Evolutionary conservation across 2,113 vertebrate genomes (phyloP), one percentile per base, ranked within the genome.

Genomic region (Lagopus leucura): DNA sequence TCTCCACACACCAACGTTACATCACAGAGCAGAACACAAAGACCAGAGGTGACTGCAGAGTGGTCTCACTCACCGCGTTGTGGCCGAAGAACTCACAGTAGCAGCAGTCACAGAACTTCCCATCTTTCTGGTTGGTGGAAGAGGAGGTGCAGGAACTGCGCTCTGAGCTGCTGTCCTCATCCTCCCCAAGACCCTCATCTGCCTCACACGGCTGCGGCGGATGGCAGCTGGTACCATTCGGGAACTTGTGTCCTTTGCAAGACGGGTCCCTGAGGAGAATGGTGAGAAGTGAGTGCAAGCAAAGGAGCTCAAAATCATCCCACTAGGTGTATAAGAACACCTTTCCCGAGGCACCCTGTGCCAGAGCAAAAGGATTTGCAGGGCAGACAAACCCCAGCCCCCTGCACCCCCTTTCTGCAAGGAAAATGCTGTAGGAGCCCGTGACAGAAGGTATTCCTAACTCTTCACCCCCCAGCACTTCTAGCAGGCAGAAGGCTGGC

Each of bases 61-160:
- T 70, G 72, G 71, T 73, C 72, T 60, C 84, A 96, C 97, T 97
- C 98, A 99, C 99, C 98, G 99, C 99, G 4, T 99, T 99, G 97
- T 99, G 99, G 95, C 99, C 99, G 92, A 99, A 99, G 98, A 99
- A 99, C 97, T 99, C 99, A 98, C 99, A 99, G 98, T 99, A 99
- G 98, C 99, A 99, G 98, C 99, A 99, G 97, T 99, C 99, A 32
- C 99, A 99, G 98, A 99, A 99, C 95, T 99, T 99, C 89, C 99
- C 99, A 0, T 99, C 99, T 97, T 99, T 98, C 98, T 99, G 99
- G 95, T 99, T 99, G 84, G 98, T 99, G 87, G 99, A 99, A 55
- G 99, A 99, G 2, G 99, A 99, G 45, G 99, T 99, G 71, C 99
- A 99, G 90, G 99, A 99, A 97, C 99, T 99, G 83, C 98, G 99